Percentiles rank a stretch among this genome's conserved stretches.
Conservation (phyloP, 2,797 vertebrate genomes). For the Sebastes miniatus region DNA sequence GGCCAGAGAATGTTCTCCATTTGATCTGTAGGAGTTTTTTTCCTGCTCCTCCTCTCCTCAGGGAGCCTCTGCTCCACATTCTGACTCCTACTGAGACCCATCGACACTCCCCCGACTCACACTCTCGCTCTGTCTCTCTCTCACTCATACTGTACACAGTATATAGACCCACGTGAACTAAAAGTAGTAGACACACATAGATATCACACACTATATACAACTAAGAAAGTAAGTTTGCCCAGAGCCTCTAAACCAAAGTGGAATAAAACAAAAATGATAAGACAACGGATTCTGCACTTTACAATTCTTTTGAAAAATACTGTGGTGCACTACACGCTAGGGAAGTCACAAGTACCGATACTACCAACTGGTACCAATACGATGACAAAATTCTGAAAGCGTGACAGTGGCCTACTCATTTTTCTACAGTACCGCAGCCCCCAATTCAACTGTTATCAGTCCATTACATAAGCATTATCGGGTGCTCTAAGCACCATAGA, state of each 20-base stretch:
- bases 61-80: slow-evolving; percentile 86
- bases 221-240: neutral
- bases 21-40: slow-evolving; percentile 84
- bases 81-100: slow-evolving; percentile 85
- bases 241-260: neutral
- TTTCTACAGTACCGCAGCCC: neutral
- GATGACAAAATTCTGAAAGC: neutral
- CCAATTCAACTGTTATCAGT: too few relatives aligned
- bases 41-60: slow-evolving; percentile 71
- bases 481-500: too few relatives aligned
- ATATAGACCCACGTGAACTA: slow-evolving; percentile 18
- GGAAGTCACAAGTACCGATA: neutral
- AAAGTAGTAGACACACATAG: slow-evolving; percentile 25
- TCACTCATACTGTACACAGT: slow-evolving; percentile 44
- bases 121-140: slow-evolving; percentile 48
- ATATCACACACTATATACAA: neutral
- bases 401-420: too few relatives aligned
- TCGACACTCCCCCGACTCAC: slow-evolving; percentile 76
- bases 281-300: neutral
- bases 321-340: neutral
- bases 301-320: neutral
- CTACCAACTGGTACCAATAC: too few relatives aligned
- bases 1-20: slow-evolving; percentile 85
- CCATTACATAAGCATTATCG: too few relatives aligned
- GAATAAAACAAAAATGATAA: neutral